Percentiles rank a stretch among this genome's conserved stretches.
These are phyloP conservation scores for Rugalucina vietnamica DNA, from an alignment of 2,888 invertebrate genomes.

Conservation along the genomic window DNA sequence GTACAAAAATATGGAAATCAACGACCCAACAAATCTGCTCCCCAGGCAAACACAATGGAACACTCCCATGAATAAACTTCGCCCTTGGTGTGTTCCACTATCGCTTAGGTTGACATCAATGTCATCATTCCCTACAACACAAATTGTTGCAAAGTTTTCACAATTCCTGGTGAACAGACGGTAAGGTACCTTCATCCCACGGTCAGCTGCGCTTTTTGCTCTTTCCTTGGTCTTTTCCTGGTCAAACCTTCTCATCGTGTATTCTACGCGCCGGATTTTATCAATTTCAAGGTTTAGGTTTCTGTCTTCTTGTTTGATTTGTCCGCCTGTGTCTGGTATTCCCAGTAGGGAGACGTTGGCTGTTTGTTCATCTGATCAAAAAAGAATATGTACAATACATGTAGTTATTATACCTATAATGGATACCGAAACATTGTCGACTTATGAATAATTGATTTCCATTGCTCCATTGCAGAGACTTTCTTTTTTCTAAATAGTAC, in stretches of 20 bases:
- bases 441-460: too few relatives aligned
- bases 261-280: background rate
- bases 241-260: background rate
- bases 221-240: background rate
- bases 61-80: background rate
- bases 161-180: background rate
- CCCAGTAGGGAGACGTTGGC: background rate
- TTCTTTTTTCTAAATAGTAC: too few relatives aligned
- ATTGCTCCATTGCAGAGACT: too few relatives aligned
- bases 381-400: background rate
- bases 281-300: background rate
- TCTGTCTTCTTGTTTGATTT: background rate
- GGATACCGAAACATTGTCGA: too few relatives aligned
- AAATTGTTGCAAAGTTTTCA: background rate
- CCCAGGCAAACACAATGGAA: background rate
- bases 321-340: background rate
- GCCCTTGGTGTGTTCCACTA: background rate
- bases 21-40: background rate
- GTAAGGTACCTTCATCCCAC: background rate
- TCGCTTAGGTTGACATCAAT: background rate
- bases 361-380: background rate
- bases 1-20: background rate
- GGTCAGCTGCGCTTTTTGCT: background rate
- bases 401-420: background rate
- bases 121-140: background rate